These are phyloP conservation scores for Magallana ariakensis DNA, from an alignment of 1,140 invertebrate genomes.

Conservation along the genomic window DNA sequence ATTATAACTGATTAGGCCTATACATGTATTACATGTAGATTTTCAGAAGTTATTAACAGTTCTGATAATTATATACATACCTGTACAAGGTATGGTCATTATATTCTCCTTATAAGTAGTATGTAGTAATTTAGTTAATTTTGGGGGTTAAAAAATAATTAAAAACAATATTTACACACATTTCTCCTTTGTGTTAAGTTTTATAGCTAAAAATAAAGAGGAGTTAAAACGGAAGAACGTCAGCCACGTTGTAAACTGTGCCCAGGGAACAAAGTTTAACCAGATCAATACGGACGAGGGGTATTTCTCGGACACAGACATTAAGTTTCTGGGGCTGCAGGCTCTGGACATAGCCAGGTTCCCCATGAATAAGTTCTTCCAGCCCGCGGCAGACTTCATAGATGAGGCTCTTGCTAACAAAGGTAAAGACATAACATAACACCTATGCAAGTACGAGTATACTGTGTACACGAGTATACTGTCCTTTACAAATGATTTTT, in stretches of 20 bases:
- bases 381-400: conserved; percentile 89
- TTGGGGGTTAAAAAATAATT: no score
- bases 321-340: conserved; percentile 89
- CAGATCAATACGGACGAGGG: conserved; percentile 75
- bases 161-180: no score
- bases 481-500: no score
- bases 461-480: no score
- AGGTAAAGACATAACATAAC: not conserved
- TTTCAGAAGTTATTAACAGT: no score
- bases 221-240: conserved; percentile 74
- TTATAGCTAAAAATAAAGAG: conserved; percentile 76
- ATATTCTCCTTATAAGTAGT: no score
- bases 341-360: conserved; percentile 87
- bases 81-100: no score
- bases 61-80: no score
- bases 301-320: conserved; percentile 87
- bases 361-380: conserved; percentile 89
- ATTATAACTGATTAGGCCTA: no score
- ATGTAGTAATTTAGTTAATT: no score
- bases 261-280: conserved; percentile 73
- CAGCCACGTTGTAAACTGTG: conserved; percentile 80
- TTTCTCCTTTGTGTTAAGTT: conserved; percentile 60
- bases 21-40: no score
- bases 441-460: no score
- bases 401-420: conserved; percentile 82